phyloP scores from a whole-genome alignment of 2,888 invertebrate genomes.

The Dyspetes luteomarginatus region DNA sequence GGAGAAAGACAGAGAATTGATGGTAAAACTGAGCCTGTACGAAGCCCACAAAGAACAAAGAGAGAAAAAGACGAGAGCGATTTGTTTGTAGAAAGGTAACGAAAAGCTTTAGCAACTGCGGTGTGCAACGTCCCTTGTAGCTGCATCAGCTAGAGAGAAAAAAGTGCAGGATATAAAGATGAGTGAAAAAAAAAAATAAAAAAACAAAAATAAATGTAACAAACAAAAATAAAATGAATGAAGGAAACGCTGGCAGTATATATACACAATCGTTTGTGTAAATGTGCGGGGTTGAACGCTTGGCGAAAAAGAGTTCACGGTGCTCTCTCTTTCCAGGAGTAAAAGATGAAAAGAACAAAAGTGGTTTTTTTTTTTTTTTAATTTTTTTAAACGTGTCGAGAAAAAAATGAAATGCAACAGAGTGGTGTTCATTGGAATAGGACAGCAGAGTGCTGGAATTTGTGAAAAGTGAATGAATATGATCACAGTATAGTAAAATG shows the following conservation, averaged over 20 bases:
- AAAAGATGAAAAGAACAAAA: constrained; percentile 31
- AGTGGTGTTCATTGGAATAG: constrained; percentile 26
- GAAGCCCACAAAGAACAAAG: constrained; percentile 11
- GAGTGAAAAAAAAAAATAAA: constrained; percentile 19
- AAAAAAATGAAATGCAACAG: constrained; percentile 24
- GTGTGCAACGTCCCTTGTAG: constrained; percentile 32
- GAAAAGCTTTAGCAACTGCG: constrained; percentile 52
- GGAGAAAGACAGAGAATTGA: constrained; percentile 23
- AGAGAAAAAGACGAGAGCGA: constrained; percentile 12
- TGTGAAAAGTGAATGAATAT: constrained; percentile 36
- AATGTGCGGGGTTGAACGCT: constrained; percentile 38
- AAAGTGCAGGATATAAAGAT: constrained; percentile 2
- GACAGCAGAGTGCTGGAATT: constrained; percentile 32
- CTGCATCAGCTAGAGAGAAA: constrained; percentile 24
- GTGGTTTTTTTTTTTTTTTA: neutral
- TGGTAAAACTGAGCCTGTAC: constrained; percentile 41
- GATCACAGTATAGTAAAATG: neutral
- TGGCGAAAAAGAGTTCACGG: constrained; percentile 48
- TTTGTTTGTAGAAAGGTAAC: constrained; percentile 32
- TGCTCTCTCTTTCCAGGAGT: constrained; percentile 11
- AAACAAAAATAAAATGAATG: constrained; percentile 36
- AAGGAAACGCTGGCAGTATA: constrained; percentile 6
- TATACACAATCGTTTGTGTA: constrained; percentile 56
- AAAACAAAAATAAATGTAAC: constrained; percentile 37
- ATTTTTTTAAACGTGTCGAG: neutral